Conservation (phyloP, 2,888 invertebrate species). For the Ectemnius lituratus region DNA sequence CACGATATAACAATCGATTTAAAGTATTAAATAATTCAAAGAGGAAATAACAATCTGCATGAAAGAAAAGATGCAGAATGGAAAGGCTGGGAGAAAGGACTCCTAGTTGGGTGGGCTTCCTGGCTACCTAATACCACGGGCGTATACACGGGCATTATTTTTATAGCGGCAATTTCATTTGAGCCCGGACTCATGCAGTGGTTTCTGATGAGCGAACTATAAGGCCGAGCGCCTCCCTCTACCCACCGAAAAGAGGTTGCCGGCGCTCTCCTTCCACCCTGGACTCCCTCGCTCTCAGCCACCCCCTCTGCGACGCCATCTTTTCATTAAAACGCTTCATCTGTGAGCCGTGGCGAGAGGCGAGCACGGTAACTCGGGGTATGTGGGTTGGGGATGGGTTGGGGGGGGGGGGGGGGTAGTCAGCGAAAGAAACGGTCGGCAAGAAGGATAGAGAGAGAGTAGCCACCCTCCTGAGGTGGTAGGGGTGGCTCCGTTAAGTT, state of each 20-base stretch:
- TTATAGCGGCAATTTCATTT: slow-evolving; percentile 77
- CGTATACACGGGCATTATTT: slow-evolving; percentile 75
- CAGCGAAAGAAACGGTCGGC: slow-evolving; percentile 5
- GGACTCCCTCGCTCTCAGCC: neutral
- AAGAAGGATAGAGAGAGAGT: slow-evolving; percentile 23
- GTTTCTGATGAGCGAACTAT: slow-evolving; percentile 73
- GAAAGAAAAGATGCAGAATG: slow-evolving; percentile 27
- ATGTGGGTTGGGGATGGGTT: slow-evolving; percentile 14
- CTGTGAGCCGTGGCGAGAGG: slow-evolving; percentile 66
- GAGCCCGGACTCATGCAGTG: slow-evolving; percentile 76
- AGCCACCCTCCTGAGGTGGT: slow-evolving; percentile 9
- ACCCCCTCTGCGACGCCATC: slow-evolving; percentile 66
- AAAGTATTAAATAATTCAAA: too few relatives aligned
- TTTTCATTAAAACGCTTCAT: slow-evolving; percentile 76
- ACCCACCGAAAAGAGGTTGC: slow-evolving; percentile 12
- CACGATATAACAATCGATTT: too few relatives aligned
- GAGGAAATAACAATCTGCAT: neutral
- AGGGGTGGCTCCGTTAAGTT: slow-evolving; percentile 59
- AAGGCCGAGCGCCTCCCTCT: slow-evolving; percentile 44
- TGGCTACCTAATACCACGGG: slow-evolving; percentile 70
- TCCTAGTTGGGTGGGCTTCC: slow-evolving; percentile 37
- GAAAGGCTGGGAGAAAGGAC: slow-evolving; percentile 30
- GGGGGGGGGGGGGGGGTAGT: slow-evolving; percentile 23
- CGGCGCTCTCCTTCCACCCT: neutral
- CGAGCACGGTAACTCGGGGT: slow-evolving; percentile 34